Evolutionary conservation across 2,113 vertebrate genomes (phyloP).

Genomic region (Mormyrus iriodes): DNA sequence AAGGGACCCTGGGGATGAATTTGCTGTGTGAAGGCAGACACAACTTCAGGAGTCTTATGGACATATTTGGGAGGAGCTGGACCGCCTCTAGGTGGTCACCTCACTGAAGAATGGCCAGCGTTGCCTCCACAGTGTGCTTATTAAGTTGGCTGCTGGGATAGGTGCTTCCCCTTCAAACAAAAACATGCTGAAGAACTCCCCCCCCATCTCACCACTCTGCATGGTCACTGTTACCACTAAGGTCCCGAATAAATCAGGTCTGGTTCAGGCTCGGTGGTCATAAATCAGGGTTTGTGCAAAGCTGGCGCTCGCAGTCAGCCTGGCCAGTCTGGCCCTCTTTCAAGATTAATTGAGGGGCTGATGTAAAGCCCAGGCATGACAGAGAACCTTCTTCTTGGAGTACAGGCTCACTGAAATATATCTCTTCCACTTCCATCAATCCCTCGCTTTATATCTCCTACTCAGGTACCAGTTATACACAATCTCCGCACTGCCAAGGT

Average conservation of each 20-base stretch:
- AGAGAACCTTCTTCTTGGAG: slow-evolving; percentile 53
- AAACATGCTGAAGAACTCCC: background rate
- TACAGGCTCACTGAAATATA: slow-evolving; percentile 54
- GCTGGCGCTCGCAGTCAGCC: slow-evolving; percentile 97
- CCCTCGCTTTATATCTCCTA: background rate
- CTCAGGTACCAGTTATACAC: background rate
- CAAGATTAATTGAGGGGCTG: slow-evolving; percentile 99
- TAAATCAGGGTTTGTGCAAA: slow-evolving; percentile 97
- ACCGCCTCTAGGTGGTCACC: background rate
- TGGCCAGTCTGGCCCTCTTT: slow-evolving; percentile 98
- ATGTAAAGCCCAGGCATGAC: slow-evolving; percentile 99
- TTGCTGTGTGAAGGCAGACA: background rate
- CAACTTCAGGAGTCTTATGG: background rate
- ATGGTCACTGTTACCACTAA: slow-evolving; percentile 40
- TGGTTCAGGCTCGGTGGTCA: slow-evolving; percentile 88
- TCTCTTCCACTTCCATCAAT: background rate
- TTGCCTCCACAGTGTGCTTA: background rate
- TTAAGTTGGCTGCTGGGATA: background rate
- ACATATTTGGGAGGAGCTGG: background rate
- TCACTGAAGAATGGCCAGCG: background rate
- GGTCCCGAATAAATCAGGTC: slow-evolving; percentile 97
- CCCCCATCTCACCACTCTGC: slow-evolving; percentile 46
- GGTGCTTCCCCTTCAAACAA: background rate
- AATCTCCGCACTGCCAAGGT: background rate
- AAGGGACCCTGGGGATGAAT: background rate